A percentile compares a stretch with the other conserved stretches of the same genome.
phyloP scores from a whole-genome alignment of 2,888 invertebrate genomes.

The Lasiommata megera region DNA sequence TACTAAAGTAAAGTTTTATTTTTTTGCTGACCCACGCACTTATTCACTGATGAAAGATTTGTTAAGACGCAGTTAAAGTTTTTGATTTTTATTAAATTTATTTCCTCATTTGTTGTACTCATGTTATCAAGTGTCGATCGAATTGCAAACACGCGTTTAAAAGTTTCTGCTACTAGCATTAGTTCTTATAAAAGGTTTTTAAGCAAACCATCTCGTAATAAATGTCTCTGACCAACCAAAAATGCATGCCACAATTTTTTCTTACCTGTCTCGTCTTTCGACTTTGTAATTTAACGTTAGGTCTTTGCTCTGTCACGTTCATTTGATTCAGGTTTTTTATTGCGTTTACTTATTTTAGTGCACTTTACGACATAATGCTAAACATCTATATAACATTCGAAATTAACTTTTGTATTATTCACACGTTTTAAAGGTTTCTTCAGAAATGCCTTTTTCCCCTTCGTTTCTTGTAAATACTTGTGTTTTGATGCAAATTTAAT shows the following conservation, averaged over 20 bases:
- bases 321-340: conserved; percentile 19
- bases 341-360: conserved; percentile 25
- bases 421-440: conserved; percentile 8
- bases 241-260: conserved; percentile 19
- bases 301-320: conserved; percentile 27
- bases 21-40: conserved; percentile 24
- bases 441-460: not conserved
- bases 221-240: conserved; percentile 18
- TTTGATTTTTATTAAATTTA: conserved; percentile 33
- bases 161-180: not conserved
- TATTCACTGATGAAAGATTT: conserved; percentile 25
- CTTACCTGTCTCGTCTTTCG: conserved; percentile 8
- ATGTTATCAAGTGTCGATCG: conserved; percentile 28
- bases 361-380: conserved; percentile 23
- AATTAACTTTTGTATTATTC: conserved; percentile 13
- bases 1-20: conserved; percentile 18
- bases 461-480: not conserved
- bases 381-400: conserved; percentile 17
- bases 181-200: not conserved
- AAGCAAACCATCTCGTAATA: conserved; percentile 1
- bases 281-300: conserved; percentile 23
- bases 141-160: conserved; percentile 24
- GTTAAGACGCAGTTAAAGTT: conserved; percentile 31
- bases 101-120: conserved; percentile 27
- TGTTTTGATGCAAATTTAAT: conserved; percentile 16